Evolutionary conservation across 2,113 vertebrate species (phyloP).

Genomic region (Glareola pratincola): DNA sequence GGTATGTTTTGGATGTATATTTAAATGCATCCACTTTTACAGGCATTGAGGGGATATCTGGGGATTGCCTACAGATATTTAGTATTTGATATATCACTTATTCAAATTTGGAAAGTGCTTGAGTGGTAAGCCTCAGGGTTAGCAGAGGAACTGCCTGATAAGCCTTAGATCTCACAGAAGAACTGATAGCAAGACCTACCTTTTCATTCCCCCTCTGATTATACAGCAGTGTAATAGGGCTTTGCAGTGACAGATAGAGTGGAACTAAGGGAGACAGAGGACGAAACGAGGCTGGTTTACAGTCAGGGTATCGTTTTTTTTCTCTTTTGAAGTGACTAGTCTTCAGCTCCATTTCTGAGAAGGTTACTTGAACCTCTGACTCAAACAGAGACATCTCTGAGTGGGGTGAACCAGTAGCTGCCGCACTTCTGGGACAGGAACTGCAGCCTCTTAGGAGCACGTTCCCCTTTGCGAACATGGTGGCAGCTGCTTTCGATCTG

Average conservation of each 20-base stretch:
- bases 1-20: not conserved
- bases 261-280: not conserved
- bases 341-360: slow-evolving; percentile 1
- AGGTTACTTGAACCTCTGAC: slow-evolving; percentile 1
- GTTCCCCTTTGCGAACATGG: not conserved
- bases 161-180: slow-evolving; percentile 36
- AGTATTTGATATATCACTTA: slow-evolving; percentile 47
- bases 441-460: not conserved
- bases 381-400: slow-evolving; percentile 2
- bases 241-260: not conserved
- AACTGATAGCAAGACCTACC: slow-evolving; percentile 22
- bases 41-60: not conserved
- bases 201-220: not conserved
- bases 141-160: slow-evolving; percentile 25
- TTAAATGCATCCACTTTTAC: not conserved
- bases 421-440: slow-evolving; percentile 9
- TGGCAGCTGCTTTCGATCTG: slow-evolving; percentile 51
- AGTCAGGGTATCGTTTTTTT: not conserved
- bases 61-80: slow-evolving; percentile 38
- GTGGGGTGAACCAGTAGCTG: not conserved
- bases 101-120: slow-evolving; percentile 17
- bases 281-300: not conserved
- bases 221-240: not conserved
- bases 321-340: not conserved
- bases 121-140: slow-evolving; percentile 50